phyloP scores from a whole-genome alignment of 1,140 invertebrate species.

The Euglossa dilemma region DNA sequence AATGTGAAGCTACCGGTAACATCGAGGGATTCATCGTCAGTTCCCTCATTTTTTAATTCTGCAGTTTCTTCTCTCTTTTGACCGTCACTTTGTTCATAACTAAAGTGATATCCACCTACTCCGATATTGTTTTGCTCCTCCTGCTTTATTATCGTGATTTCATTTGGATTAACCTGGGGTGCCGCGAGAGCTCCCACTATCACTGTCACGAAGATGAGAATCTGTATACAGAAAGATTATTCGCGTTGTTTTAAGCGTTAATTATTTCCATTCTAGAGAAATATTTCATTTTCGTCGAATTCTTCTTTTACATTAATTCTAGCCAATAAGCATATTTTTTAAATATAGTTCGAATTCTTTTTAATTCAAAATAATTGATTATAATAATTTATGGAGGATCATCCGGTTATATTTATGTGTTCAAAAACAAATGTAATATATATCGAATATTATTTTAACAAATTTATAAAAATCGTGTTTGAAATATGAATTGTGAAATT shows the following conservation, averaged over 20 bases:
- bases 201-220: slow-evolving; percentile 70
- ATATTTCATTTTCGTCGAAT: neutral
- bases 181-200: slow-evolving; percentile 68
- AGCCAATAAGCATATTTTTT: neutral
- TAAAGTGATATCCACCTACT: slow-evolving; percentile 80
- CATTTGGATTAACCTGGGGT: slow-evolving; percentile 75
- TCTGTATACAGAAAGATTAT: slow-evolving; percentile 55
- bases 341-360: neutral
- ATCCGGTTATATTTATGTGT: neutral
- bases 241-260: neutral
- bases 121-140: slow-evolving; percentile 81
- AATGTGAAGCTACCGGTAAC: slow-evolving; percentile 80
- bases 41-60: slow-evolving; percentile 77
- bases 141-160: slow-evolving; percentile 78
- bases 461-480: neutral
- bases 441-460: neutral
- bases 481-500: neutral
- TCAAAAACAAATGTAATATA: neutral
- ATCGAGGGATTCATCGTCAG: slow-evolving; percentile 77
- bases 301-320: neutral
- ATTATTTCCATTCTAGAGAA: neutral
- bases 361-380: neutral
- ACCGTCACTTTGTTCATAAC: slow-evolving; percentile 81
- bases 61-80: slow-evolving; percentile 81
- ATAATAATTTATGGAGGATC: neutral